Conservation (phyloP, 2,888 invertebrate species). For the Margaritifera margaritifera region DNA sequence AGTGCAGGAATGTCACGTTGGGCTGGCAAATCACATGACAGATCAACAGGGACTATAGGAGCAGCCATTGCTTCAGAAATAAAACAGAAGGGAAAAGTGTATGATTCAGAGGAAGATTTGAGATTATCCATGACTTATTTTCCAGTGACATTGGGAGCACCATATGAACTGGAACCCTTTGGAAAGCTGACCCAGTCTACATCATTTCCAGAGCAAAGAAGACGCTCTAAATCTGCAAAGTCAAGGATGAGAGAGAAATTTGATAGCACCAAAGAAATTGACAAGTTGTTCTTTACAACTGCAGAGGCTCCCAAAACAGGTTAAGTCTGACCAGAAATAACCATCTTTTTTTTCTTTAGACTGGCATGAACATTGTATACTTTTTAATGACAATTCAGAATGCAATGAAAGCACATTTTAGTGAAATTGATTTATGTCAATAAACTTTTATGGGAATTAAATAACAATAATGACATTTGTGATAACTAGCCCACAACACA, state of each 20-base stretch:
- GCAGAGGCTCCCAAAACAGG: conserved; percentile 39
- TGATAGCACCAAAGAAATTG: conserved; percentile 27
- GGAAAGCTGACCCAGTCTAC: conserved; percentile 20
- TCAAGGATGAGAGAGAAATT: conserved; percentile 28
- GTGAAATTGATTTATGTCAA: no score
- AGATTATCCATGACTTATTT: conserved; percentile 27
- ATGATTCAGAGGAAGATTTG: background rate
- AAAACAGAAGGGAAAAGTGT: background rate
- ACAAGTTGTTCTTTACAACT: conserved; percentile 44
- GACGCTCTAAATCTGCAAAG: conserved; percentile 9
- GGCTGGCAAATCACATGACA: no score
- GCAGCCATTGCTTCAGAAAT: no score
- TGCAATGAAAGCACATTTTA: no score
- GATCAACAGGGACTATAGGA: no score
- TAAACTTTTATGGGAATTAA: no score
- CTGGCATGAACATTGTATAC: no score
- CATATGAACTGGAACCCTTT: conserved; percentile 34
- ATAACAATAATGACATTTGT: no score
- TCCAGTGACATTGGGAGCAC: conserved; percentile 39
- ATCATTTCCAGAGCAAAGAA: conserved; percentile 24
- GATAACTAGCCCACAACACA: no score
- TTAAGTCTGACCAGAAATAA: no score
- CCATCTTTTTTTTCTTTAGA: no score
- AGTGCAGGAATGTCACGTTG: conserved; percentile 24
- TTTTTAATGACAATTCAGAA: no score